phyloP scores from a whole-genome alignment of 2,888 invertebrate genomes.

The Clivina fossor region DNA sequence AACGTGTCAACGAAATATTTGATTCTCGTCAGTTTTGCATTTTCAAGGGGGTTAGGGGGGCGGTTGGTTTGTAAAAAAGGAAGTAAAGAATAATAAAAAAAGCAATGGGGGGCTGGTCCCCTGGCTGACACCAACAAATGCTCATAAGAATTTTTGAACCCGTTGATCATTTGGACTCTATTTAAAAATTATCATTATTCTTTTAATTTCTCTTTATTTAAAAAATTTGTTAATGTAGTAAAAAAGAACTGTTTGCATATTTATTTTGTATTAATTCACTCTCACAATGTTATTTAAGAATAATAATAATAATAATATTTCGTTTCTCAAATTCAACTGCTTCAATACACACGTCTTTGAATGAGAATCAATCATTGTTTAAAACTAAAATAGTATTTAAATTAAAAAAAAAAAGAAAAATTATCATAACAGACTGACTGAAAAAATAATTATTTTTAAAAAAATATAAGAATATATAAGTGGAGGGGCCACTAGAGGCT shows the following conservation, averaged over 20 bases:
- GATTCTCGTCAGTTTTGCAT: not conserved
- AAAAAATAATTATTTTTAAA: conserved; percentile 25
- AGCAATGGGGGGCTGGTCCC: conserved; percentile 30
- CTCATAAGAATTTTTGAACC: conserved; percentile 34
- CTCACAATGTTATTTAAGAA: conserved; percentile 36
- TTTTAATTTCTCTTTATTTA: conserved; percentile 33
- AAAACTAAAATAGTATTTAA: no score
- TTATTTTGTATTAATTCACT: conserved; percentile 35
- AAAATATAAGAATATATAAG: conserved; percentile 8
- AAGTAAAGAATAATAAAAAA: not conserved
- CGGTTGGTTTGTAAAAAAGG: not conserved
- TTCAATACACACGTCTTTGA: conserved; percentile 35
- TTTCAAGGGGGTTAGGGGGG: not conserved
- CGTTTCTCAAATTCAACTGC: conserved; percentile 16
- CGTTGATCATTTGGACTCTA: conserved; percentile 51
- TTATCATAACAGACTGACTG: conserved; percentile 33
- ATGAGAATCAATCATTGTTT: no score
- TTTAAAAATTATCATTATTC: conserved; percentile 30
- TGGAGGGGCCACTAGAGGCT: no score
- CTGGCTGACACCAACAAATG: conserved; percentile 32
- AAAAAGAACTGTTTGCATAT: conserved; percentile 46
- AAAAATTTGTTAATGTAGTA: conserved; percentile 43
- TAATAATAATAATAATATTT: conserved; percentile 31
- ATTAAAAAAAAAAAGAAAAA: conserved; percentile 16
- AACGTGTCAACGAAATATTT: conserved; percentile 1